Conservation (phyloP, 2,797 vertebrate genomes). For the Amazonetta brasiliensis region DNA sequence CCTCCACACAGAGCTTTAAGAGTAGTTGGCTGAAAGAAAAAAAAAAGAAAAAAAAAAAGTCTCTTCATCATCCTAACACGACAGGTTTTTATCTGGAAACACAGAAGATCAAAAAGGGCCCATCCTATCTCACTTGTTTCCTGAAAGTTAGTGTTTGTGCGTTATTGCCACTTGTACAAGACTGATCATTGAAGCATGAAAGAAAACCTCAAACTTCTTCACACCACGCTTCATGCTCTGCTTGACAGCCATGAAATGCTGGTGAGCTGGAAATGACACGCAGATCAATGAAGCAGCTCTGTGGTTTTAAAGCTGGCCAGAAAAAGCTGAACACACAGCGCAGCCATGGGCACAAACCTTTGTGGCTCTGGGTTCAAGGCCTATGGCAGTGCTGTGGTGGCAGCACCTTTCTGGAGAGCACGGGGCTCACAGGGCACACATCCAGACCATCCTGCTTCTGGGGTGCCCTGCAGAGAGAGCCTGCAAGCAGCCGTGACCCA, state of each 20-base stretch:
- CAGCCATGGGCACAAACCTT: no score
- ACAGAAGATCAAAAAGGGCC: neutral
- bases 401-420: neutral
- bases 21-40: neutral
- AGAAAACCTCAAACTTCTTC: neutral
- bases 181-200: neutral
- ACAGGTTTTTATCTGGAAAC: neutral
- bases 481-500: neutral
- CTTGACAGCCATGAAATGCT: neutral
- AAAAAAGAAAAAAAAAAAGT: no score
- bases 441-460: accelerated
- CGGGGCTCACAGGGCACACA: no score
- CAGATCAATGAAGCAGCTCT: neutral
- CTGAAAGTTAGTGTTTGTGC: neutral
- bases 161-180: neutral
- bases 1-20: neutral
- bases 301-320: neutral
- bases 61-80: neutral
- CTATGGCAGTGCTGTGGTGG: accelerated
- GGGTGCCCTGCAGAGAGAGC: accelerated
- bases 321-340: accelerated
- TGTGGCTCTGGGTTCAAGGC: accelerated
- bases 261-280: neutral
- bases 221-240: neutral
- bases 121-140: neutral